These are phyloP conservation scores for Netelia fuscicornis DNA, from an alignment of 2,888 invertebrate genomes.

Conservation along the genomic window DNA sequence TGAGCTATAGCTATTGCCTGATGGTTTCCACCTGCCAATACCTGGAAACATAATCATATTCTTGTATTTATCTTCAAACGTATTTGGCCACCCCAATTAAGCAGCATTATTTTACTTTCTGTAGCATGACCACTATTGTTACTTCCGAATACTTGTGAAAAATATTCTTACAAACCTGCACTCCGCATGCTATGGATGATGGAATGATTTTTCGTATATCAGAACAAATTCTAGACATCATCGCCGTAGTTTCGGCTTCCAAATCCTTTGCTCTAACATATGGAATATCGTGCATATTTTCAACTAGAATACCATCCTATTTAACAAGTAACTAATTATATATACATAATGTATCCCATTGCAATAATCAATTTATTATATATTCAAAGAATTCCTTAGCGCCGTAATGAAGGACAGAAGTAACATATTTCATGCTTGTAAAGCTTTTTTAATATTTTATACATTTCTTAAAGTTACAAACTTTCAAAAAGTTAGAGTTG, in stretches of 20 bases:
- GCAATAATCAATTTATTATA: slow-evolving; percentile 41
- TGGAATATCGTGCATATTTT: slow-evolving; percentile 93
- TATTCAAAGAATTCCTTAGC: not conserved
- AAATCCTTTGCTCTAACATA: slow-evolving; percentile 87
- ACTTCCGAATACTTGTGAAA: too few relatives aligned
- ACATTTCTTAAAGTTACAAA: not conserved
- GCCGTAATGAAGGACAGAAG: not conserved
- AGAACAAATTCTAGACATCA: slow-evolving; percentile 88
- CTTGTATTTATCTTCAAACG: slow-evolving; percentile 31
- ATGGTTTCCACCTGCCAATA: slow-evolving; percentile 91
- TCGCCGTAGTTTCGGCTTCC: slow-evolving; percentile 89
- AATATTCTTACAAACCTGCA: slow-evolving; percentile 85
- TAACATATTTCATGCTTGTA: not conserved
- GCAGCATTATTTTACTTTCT: not conserved
- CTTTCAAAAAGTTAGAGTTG: not conserved
- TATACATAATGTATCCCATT: not conserved
- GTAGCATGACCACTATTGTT: not conserved
- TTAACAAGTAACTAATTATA: slow-evolving; percentile 69
- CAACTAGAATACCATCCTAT: slow-evolving; percentile 90
- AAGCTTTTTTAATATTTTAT: not conserved
- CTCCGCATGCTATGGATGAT: slow-evolving; percentile 86
- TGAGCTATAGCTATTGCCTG: slow-evolving; percentile 92
- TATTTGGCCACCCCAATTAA: slow-evolving; percentile 1
- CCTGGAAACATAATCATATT: slow-evolving; percentile 81
- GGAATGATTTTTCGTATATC: slow-evolving; percentile 87